Base-by-base conservation (phyloP, 1,140 invertebrate genomes). In the Asbolus verrucosus region DNA sequence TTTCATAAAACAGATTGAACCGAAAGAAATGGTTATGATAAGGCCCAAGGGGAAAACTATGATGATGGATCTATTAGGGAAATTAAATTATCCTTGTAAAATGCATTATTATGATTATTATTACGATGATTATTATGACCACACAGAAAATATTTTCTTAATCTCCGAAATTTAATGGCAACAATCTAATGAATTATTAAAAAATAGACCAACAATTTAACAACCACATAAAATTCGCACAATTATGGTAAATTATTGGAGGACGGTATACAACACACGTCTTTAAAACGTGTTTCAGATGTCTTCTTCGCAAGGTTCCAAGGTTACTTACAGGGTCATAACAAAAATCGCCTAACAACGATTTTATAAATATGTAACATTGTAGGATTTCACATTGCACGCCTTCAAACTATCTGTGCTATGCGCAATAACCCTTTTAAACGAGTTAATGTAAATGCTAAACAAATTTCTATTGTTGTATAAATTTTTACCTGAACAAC, bases 11-110 rank as follows among this genome's bases (percentile, higher is more conserved):
- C 33, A 33, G 36, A 63, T 63, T 63, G 61, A 21, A 63, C 36
- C 21, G 46, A 54, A 50, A 21, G 31, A 62, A 63, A 38, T 36
- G 33, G 33, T n/a, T 36, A 36, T 36, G 33, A 36, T 36, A 63
- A 8, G 15, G n/a, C 39, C 19, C 33, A 63, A 19, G 27, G 19
- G 61, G 39, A 16, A 63, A 38, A 39, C 24, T 39, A 39, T 41
- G 60, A 63, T 41, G 36, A 63, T 63, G 61, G 19, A 67, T 67
- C 63, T 73, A 73, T 75, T 75, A 75, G 60, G 27, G 50, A 73
- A 71, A 75, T 75, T 66, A 75, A 75, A 73, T 73, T 75, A 73
- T 67, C 60, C 70, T 73, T 73, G 43, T n/a, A 50, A 50, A 19
- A 19, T 50, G 18, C 43, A 21, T n/a, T n/a, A n/a, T n/a, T n/a